These are phyloP conservation scores for Nibea albiflora DNA, from an alignment of 2,113 vertebrate genomes.

Conservation along the genomic window DNA sequence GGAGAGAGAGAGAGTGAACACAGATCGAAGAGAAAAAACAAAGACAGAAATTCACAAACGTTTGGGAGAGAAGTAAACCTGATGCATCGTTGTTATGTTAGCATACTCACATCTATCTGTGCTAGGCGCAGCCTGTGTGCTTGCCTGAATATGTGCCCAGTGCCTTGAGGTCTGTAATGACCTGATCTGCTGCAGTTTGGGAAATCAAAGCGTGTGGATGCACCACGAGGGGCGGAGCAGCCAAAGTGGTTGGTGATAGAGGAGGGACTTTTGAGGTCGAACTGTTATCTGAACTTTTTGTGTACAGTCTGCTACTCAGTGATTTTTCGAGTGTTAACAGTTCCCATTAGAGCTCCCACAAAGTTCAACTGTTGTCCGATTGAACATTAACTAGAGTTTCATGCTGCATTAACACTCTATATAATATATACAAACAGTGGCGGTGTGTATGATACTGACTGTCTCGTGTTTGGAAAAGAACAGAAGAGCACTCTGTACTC, in stretches of 20 bases:
- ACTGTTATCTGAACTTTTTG: conserved; percentile 17
- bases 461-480: too few relatives aligned
- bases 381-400: neutral
- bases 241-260: neutral
- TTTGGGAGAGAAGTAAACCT: conserved; percentile 3
- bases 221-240: conserved; percentile 59
- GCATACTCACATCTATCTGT: conserved; percentile 59
- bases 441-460: too few relatives aligned
- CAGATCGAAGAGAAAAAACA: neutral
- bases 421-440: too few relatives aligned
- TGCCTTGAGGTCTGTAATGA: conserved; percentile 55
- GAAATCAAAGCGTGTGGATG: conserved; percentile 63
- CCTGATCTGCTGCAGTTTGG: conserved; percentile 43
- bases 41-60: neutral
- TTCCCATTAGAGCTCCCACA: neutral
- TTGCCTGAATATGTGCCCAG: conserved; percentile 36
- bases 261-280: conserved; percentile 28
- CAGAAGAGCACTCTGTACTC: too few relatives aligned
- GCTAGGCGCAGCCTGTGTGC: conserved; percentile 29
- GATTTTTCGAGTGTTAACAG: neutral
- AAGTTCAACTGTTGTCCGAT: neutral
- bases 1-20: neutral
- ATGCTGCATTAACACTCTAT: neutral
- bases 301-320: neutral
- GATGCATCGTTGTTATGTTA: neutral